Base-by-base conservation (phyloP, 1,140 invertebrate genomes). In the Drosophila serrata region DNA sequence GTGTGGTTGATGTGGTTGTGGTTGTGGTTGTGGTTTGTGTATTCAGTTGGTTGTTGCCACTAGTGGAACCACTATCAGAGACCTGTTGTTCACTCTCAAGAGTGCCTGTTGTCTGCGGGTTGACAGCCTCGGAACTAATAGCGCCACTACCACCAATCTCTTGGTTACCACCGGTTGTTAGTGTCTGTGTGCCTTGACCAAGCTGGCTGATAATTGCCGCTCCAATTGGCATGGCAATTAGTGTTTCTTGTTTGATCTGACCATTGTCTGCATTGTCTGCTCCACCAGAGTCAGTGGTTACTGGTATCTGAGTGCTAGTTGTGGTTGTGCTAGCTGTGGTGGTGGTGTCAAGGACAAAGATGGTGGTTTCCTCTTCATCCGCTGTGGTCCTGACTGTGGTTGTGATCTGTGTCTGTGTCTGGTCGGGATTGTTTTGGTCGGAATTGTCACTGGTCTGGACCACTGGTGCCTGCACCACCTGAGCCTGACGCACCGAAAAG, bases 401-500 rank as follows among this genome's bases (percentile, higher is more conserved):
- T 42, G 42, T 39, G 56, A 57, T 39, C 58, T 72, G 19, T 40
- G 33, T 57, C 29, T 19, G 58, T 29, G 62, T 31, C 43, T 24
- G 43, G 58, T 58, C 35, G 37, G 24, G 13, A 11, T 57, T 11
- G 31, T 31, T 61, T 33, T 56, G 39, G 27, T 56, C 37, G 3
- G 8, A 45, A 22, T 12, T 45, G 43, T 46, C 22, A 29, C 27
- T 9, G 15, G 45, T 6, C 15, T 56, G 65, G 19, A 43, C 53
- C 24, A 37, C 24, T 33, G 53, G 85, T 15, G 91, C 79, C 56
- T 78, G 59, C 53, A 92, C 56, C 39, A 92, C 67, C 46, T n/a
- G 79, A 42, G 33, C 74, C 65, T 91, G 77, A 6, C 64, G 77
- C 46, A 82, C 77, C 3, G 88, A 92, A 37, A 72, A 90, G 11